A percentile compares a stretch with the other conserved stretches of the same genome.
These are phyloP conservation scores for Acanthosepion pharaonis DNA, from an alignment of 2,888 invertebrate species.

Conservation along the genomic window DNA sequence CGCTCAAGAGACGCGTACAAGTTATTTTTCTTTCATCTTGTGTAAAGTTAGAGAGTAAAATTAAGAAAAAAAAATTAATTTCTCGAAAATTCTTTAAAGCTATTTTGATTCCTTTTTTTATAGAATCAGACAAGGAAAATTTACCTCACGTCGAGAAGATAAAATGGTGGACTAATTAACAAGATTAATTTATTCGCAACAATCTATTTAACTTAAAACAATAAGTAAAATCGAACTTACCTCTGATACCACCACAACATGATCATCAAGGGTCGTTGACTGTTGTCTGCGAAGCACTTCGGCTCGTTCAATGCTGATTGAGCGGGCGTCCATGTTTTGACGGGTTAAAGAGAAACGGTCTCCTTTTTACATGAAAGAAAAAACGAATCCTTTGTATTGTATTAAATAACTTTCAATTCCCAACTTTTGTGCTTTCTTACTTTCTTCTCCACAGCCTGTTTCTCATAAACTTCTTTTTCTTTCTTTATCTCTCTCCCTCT, in stretches of 20 bases:
- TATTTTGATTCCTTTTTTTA: no score
- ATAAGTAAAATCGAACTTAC: not conserved
- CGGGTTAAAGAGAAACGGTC: not conserved
- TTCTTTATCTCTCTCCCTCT: not conserved
- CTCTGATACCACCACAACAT: slow-evolving; percentile 13
- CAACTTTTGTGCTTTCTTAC: not conserved
- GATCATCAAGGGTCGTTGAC: slow-evolving; percentile 4
- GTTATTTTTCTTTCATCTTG: no score
- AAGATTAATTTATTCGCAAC: no score
- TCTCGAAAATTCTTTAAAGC: no score
- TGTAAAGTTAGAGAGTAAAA: no score
- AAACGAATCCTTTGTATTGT: not conserved
- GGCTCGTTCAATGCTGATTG: slow-evolving; percentile 39
- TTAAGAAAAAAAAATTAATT: no score
- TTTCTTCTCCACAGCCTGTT: not conserved
- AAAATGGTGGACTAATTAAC: no score
- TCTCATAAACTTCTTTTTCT: not conserved
- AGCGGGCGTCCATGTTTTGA: slow-evolving; percentile 34
- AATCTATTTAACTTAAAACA: not conserved
- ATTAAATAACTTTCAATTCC: not conserved
- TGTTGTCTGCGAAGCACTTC: slow-evolving; percentile 37
- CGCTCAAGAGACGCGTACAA: no score
- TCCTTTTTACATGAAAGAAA: not conserved
- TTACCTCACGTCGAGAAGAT: no score
- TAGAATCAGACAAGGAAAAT: no score